A percentile compares a stretch with the other conserved stretches of the same genome.
These are phyloP conservation scores for Rhinella marina DNA, from an alignment of 2,797 vertebrate genomes.

Conservation along the genomic window DNA sequence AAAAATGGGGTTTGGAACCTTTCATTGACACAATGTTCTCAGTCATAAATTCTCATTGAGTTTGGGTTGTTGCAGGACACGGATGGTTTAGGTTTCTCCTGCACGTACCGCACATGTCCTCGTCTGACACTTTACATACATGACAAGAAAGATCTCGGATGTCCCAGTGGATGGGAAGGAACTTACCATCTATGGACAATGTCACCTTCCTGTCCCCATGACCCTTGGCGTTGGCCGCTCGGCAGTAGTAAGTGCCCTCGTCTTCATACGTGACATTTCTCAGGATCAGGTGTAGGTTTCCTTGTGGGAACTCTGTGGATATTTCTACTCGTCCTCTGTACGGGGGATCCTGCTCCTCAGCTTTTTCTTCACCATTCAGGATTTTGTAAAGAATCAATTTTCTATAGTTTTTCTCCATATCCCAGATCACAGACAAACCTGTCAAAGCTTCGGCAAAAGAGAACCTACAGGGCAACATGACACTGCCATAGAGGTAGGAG, in stretches of 20 bases:
- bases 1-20: too few relatives aligned
- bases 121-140: background rate
- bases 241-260: conserved; percentile 17
- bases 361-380: background rate
- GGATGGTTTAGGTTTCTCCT: background rate
- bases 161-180: background rate
- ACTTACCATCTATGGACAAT: conserved; percentile 22
- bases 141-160: background rate
- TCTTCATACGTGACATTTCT: conserved; percentile 7
- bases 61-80: background rate
- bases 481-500: background rate
- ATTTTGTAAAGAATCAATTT: background rate
- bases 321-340: background rate
- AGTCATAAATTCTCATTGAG: background rate
- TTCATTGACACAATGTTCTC: too few relatives aligned
- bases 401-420: background rate
- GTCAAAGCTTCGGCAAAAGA: background rate
- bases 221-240: background rate
- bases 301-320: background rate
- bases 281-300: background rate
- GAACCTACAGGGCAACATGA: background rate
- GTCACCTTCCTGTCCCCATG: background rate
- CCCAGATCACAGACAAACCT: conserved; percentile 4
- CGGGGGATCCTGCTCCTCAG: background rate
- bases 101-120: background rate